phyloP scores from a whole-genome alignment of 2,797 vertebrate species.

The Chanos chanos region DNA sequence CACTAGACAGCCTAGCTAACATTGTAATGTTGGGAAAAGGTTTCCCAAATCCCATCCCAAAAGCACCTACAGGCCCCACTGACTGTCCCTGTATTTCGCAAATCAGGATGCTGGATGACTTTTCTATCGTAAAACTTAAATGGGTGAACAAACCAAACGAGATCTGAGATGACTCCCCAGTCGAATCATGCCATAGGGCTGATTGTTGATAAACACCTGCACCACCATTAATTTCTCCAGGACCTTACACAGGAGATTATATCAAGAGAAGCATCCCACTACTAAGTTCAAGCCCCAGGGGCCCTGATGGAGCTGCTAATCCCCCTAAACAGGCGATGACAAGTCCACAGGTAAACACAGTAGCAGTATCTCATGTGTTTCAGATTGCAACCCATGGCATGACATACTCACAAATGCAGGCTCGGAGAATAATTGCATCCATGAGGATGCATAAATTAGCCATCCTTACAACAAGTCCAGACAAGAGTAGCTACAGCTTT shows the following conservation, averaged over 20 bases:
- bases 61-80: conserved; percentile 47
- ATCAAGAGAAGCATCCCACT: conserved; percentile 24
- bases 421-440: conserved; percentile 64
- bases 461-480: conserved; percentile 50
- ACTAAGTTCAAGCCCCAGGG: conserved; percentile 34
- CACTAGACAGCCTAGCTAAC: no score
- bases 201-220: conserved; percentile 12
- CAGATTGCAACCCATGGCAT: conserved; percentile 30
- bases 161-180: neutral
- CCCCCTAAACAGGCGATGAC: conserved; percentile 44
- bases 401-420: conserved; percentile 44
- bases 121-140: conserved; percentile 50
- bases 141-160: conserved; percentile 1
- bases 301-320: conserved; percentile 44
- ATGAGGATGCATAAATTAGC: conserved; percentile 71
- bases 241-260: conserved; percentile 18
- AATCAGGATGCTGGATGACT: conserved; percentile 63
- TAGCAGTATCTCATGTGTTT: conserved; percentile 44
- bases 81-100: conserved; percentile 56
- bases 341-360: conserved; percentile 53
- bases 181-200: neutral
- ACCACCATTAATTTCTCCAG: conserved; percentile 5
- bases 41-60: neutral
- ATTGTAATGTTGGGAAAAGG: no score
- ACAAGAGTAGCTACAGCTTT: conserved; percentile 45